Evolutionary conservation across 2,113 vertebrate genomes (phyloP).

Genomic region (Willisornis vidua): DNA sequence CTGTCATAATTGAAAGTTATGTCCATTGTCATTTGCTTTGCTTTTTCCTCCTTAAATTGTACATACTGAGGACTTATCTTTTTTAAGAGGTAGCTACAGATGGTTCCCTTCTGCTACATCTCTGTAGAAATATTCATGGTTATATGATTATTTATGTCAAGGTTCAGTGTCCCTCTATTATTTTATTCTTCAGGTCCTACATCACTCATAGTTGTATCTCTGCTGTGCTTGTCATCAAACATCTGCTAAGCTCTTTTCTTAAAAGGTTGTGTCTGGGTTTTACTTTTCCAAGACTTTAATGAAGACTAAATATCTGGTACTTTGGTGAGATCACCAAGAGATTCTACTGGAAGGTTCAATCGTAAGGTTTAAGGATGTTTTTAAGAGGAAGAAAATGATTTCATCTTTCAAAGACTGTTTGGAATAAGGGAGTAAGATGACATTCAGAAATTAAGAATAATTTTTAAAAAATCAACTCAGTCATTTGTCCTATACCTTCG

Average conservation of each 20-base stretch:
- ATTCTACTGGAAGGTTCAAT: neutral
- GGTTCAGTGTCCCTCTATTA: neutral
- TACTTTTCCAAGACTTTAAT: neutral
- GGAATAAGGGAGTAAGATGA: neutral
- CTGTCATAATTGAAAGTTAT: neutral
- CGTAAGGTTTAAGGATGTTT: neutral
- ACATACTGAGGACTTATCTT: neutral
- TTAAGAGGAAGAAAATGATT: neutral
- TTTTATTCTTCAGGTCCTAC: neutral
- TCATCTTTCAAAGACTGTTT: neutral
- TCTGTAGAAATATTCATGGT: neutral
- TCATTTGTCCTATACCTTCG: neutral
- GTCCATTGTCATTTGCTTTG: neutral
- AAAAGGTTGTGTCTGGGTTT: neutral
- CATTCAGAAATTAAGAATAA: neutral
- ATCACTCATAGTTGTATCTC: neutral
- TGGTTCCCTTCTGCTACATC: neutral
- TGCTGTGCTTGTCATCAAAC: neutral
- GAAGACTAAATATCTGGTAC: neutral
- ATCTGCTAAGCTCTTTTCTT: neutral
- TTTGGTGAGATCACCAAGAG: neutral
- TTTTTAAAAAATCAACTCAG: neutral
- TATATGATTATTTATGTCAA: neutral
- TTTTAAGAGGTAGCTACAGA: neutral
- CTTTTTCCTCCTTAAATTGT: neutral